Base-by-base conservation (phyloP, 2,797 vertebrate genomes). In the Arnoldichthys spilopterus region DNA sequence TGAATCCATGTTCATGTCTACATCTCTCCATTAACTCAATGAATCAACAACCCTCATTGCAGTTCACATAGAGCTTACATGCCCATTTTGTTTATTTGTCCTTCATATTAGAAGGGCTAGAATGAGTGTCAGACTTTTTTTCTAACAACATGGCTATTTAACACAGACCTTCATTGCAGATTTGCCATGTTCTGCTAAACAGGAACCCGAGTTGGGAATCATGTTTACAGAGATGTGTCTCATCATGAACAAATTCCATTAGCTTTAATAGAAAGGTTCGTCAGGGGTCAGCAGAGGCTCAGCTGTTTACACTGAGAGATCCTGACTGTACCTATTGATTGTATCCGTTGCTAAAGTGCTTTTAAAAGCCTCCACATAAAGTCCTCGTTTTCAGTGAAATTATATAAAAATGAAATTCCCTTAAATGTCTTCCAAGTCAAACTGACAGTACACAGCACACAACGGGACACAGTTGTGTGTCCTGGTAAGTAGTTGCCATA, bases 201-300 rank as follows among this genome's bases (percentile, higher is more conserved):
- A 69, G 26, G 6, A 7, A n/a, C 49, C 20, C 24, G 16, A 22
- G 18, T 30, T 37, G 20, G 45, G 22, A 28, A 13, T 74, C 45
- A 30, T 16, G 4, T 62, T 69, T 54, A 63, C n/a, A 22, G 37
- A 69, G 64, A 81, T 67, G 58, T 28, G 26, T 40, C 66, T 54
- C 61, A 70, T 80, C 49, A 72, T 53, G 40, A 24, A 72, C 32
- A 56, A 53, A 72, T 56, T 56, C 69, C 51, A 37, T 26, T 43
- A 18, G 8, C 32, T 40, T 47, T 51, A 75, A 51, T 22, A 49
- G 66, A 56, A 18, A 69, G 30, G 74, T 45, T 22, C 30, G 43
- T 16, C 18, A 45, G 51, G 16, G 18, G 67, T 16, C 12, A 15
- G 28, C 28, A 34, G 47, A 13, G 18, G 26, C 20, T 53, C 5